phyloP scores from a whole-genome alignment of 2,888 invertebrate species.

The Tineola bisselliella region DNA sequence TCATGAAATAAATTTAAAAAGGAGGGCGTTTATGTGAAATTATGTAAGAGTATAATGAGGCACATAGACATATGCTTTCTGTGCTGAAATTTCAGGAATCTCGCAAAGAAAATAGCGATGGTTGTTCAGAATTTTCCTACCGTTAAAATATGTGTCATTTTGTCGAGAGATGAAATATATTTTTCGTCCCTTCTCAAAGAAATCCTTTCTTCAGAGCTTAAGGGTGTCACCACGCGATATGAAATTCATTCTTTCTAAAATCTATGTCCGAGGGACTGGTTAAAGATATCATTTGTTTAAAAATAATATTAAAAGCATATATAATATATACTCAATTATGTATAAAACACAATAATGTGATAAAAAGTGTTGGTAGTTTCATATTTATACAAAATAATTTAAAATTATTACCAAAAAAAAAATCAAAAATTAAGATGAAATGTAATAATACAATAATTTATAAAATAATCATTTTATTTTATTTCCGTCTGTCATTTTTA shows the following conservation, averaged over 20 bases:
- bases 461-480: too few species aligned
- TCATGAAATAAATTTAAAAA: too few species aligned
- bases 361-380: too few species aligned
- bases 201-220: conserved; percentile 5
- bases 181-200: conserved; percentile 4
- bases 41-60: background rate
- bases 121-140: background rate
- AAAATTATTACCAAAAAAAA: too few species aligned
- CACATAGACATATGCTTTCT: background rate
- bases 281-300: background rate
- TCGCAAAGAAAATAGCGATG: background rate
- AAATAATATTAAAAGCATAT: too few species aligned
- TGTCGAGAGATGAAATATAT: background rate
- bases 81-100: background rate
- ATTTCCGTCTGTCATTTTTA: too few species aligned
- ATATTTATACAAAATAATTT: too few species aligned
- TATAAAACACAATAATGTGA: too few species aligned
- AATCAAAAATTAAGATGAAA: too few species aligned
- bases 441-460: too few species aligned
- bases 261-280: background rate
- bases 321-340: too few species aligned
- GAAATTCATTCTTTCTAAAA: background rate
- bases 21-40: too few species aligned
- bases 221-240: background rate
- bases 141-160: conserved; percentile 11